Evolutionary conservation across 2,888 invertebrate species (phyloP).

Genomic region (Allacma fusca): DNA sequence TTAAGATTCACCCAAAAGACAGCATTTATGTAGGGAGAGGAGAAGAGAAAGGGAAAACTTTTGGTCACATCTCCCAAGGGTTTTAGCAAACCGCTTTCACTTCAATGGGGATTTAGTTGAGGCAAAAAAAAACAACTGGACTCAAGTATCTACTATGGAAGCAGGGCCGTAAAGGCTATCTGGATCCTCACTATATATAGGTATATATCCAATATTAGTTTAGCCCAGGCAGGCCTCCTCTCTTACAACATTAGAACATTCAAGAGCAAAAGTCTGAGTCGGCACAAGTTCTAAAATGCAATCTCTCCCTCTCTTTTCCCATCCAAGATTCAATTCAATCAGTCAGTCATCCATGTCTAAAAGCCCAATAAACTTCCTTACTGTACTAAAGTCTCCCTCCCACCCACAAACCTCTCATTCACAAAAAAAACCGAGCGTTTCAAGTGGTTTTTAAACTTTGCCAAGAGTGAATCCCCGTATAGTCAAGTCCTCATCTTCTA

Average conservation of each 20-base stretch:
- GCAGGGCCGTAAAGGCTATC: slow-evolving; percentile 21
- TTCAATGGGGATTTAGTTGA: slow-evolving; percentile 41
- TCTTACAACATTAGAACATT: not conserved
- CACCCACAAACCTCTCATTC: not conserved
- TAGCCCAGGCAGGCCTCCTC: not conserved
- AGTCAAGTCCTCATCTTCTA: not conserved
- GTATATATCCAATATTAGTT: slow-evolving; percentile 32
- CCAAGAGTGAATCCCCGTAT: not conserved
- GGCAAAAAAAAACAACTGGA: slow-evolving; percentile 30
- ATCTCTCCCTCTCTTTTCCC: slow-evolving; percentile 32
- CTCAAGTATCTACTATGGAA: not conserved
- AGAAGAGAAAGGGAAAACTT: slow-evolving; percentile 25
- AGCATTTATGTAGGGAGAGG: slow-evolving; percentile 1
- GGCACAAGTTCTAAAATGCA: slow-evolving; percentile 29
- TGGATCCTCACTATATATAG: slow-evolving; percentile 19
- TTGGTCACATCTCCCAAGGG: slow-evolving; percentile 39
- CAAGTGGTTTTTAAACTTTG: slow-evolving; percentile 37
- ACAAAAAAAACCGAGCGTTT: slow-evolving; percentile 5
- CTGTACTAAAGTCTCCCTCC: slow-evolving; percentile 40
- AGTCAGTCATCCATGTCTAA: slow-evolving; percentile 46
- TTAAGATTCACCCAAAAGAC: slow-evolving; percentile 3
- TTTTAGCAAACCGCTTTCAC: slow-evolving; percentile 33
- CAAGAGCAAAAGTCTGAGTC: slow-evolving; percentile 36
- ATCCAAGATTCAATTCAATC: slow-evolving; percentile 45
- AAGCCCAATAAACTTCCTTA: slow-evolving; percentile 52